Conservation (phyloP, 2,797 vertebrate genomes). For the Pseudochirops cupreus region DNA sequence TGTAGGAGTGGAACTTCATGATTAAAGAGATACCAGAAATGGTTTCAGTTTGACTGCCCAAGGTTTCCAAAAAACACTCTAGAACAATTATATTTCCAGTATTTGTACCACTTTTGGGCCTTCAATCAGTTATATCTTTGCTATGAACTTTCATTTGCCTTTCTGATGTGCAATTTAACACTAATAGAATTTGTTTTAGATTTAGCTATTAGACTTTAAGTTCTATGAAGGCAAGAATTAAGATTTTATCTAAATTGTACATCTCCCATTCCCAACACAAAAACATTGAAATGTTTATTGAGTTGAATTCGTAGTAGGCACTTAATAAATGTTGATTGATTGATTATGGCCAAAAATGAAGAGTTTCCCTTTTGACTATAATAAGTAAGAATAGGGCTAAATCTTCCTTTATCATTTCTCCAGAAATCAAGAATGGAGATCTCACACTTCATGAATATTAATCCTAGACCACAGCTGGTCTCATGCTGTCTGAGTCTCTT, state of each 20-base stretch:
- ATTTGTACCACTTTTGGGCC: not conserved
- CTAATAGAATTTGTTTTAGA: constrained; percentile 33
- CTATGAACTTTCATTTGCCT: constrained; percentile 9
- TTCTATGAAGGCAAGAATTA: not conserved
- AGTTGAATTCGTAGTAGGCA: not conserved
- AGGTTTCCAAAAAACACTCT: constrained; percentile 8
- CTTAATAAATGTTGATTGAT: not conserved
- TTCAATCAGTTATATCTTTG: constrained; percentile 26
- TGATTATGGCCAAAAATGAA: not conserved
- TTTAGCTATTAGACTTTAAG: not conserved
- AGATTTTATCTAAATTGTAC: not conserved
- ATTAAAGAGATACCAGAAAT: not conserved
- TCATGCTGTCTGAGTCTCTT: not conserved
- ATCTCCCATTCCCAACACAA: not conserved
- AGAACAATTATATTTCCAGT: constrained; percentile 4
- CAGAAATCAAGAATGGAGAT: not conserved
- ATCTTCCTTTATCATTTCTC: constrained; percentile 29
- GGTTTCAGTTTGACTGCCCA: not conserved
- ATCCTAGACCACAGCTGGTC: not conserved
- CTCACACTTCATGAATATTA: constrained; percentile 26
- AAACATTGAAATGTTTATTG: not conserved
- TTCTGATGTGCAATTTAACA: constrained; percentile 37
- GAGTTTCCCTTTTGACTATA: not conserved
- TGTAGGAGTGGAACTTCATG: not conserved
- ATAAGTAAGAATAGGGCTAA: not conserved